Percentiles rank a stretch among this genome's conserved stretches.
Conservation (phyloP, 2,113 vertebrate genomes). For the Vulpes lagopus region DNA sequence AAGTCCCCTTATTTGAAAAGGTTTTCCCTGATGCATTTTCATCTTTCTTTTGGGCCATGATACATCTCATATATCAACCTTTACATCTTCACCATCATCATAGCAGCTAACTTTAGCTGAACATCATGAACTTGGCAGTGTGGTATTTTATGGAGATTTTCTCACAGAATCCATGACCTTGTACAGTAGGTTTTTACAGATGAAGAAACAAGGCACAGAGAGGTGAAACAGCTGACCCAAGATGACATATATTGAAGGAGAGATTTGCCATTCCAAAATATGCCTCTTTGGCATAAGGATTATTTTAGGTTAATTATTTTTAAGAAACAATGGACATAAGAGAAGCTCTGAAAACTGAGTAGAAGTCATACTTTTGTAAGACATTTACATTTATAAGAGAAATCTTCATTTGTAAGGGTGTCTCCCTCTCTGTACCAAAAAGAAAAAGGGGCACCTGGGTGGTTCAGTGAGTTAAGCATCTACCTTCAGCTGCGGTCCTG, state of each 20-base stretch:
- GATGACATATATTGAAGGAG: background rate
- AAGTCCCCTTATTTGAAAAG: background rate
- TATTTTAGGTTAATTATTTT: background rate
- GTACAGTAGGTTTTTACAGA: background rate
- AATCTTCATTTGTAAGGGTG: background rate
- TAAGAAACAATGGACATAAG: background rate
- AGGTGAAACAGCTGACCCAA: background rate
- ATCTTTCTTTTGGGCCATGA: background rate
- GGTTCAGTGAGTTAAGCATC: no score
- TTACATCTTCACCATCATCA: background rate
- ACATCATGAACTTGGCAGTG: background rate
- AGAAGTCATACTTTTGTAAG: background rate
- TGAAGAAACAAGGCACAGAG: background rate
- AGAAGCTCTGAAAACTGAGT: background rate
- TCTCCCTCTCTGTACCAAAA: background rate
- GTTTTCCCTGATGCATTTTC: background rate
- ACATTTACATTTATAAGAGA: background rate
- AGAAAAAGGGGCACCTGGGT: background rate
- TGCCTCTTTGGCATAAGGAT: background rate
- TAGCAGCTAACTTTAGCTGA: background rate
- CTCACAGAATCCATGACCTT: background rate
- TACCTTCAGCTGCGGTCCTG: no score
- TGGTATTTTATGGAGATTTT: background rate
- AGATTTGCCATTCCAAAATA: background rate
- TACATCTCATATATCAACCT: background rate